phyloP scores from a whole-genome alignment of 2,888 invertebrate species.

The Xestoiulus laeticollis region DNA sequence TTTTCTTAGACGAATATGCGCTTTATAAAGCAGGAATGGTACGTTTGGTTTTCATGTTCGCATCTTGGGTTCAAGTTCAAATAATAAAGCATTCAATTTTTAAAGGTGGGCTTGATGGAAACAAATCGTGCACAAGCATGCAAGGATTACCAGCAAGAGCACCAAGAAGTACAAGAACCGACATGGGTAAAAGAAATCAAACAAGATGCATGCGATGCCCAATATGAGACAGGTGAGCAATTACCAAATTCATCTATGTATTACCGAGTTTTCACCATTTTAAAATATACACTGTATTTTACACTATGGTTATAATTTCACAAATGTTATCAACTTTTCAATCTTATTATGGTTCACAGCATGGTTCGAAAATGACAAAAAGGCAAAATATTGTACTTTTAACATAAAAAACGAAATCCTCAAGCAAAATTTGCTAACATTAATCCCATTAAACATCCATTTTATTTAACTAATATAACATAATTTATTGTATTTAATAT shows the following conservation, averaged over 20 bases:
- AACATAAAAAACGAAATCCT: too few relatives aligned
- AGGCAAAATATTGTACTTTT: too few relatives aligned
- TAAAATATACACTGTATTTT: too few relatives aligned
- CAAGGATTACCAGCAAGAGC: conserved; percentile 55
- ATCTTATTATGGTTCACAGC: neutral
- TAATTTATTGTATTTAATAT: neutral
- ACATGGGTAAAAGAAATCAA: conserved; percentile 70
- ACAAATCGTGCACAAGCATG: conserved; percentile 55
- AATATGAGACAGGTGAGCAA: conserved; percentile 29
- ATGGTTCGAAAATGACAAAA: too few relatives aligned
- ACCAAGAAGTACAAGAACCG: conserved; percentile 70
- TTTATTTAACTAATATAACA: neutral
- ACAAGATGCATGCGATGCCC: conserved; percentile 52
- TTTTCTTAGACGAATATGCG: conserved; percentile 72
- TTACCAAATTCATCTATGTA: neutral
- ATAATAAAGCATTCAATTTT: neutral
- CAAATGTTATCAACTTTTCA: neutral
- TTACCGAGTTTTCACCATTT: too few relatives aligned
- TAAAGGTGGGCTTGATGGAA: conserved; percentile 52
- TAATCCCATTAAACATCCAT: too few relatives aligned
- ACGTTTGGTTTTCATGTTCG: conserved; percentile 55
- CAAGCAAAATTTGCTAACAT: too few relatives aligned
- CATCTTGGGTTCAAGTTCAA: neutral
- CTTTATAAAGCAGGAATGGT: conserved; percentile 69
- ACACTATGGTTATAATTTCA: too few relatives aligned